A percentile compares a stretch with the other conserved stretches of the same genome.
phyloP scores from a whole-genome alignment of 2,888 invertebrate species.

The Dorcus hopei region DNA sequence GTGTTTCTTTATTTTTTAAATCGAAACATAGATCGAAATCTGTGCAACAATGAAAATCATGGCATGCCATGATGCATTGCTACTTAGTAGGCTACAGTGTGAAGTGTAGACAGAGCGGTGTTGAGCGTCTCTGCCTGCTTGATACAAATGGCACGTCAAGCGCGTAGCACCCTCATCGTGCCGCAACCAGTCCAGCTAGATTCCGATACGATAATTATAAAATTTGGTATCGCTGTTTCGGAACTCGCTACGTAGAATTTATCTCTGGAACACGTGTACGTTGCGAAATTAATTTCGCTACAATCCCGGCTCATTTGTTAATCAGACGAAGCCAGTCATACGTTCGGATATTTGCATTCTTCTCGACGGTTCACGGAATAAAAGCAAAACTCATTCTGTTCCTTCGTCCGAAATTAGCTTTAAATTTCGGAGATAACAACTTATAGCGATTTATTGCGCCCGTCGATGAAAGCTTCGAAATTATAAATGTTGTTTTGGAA shows the following conservation, averaged over 20 bases:
- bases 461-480: too few relatives aligned
- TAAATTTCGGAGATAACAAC: too few relatives aligned
- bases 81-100: conserved; percentile 17
- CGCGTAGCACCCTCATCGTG: conserved; percentile 37
- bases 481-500: too few relatives aligned
- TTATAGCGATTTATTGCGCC: too few relatives aligned
- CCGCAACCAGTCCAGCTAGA: conserved; percentile 45
- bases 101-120: conserved; percentile 31
- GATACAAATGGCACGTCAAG: conserved; percentile 44
- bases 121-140: conserved; percentile 30
- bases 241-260: conserved; percentile 36
- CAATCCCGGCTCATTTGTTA: conserved; percentile 37
- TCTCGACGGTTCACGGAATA: too few relatives aligned
- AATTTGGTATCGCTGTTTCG: conserved; percentile 45
- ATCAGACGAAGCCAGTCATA: neutral
- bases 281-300: conserved; percentile 36
- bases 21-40: neutral
- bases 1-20: too few relatives aligned
- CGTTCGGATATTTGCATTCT: too few relatives aligned
- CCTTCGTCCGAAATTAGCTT: too few relatives aligned
- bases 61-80: neutral
- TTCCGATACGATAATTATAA: conserved; percentile 47
- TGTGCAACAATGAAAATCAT: neutral
- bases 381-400: too few relatives aligned
- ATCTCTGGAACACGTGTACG: conserved; percentile 37